phyloP scores from a whole-genome alignment of 2,888 invertebrate genomes.

The Hyposoter didymator region DNA sequence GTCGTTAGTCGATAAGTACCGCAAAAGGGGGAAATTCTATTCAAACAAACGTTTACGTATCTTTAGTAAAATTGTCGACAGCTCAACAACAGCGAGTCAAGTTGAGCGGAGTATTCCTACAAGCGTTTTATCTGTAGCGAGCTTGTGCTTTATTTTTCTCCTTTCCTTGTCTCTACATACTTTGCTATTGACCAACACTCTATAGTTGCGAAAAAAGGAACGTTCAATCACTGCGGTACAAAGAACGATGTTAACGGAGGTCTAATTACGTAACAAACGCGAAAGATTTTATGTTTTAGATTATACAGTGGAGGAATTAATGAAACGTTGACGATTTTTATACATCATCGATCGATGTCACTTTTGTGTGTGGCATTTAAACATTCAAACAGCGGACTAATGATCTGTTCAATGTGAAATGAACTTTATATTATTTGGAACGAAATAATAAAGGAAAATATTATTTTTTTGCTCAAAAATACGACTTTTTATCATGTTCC shows the following conservation, averaged over 20 bases:
- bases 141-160: neutral
- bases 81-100: constrained; percentile 15
- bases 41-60: neutral
- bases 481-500: neutral
- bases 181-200: neutral
- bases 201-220: neutral
- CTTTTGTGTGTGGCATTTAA: constrained; percentile 53
- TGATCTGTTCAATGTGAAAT: constrained; percentile 38
- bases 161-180: neutral
- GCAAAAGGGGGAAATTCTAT: constrained; percentile 6
- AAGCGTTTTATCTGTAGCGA: constrained; percentile 20
- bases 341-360: constrained; percentile 46
- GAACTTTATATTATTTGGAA: constrained; percentile 52
- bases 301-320: constrained; percentile 34
- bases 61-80: constrained; percentile 31
- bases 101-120: neutral
- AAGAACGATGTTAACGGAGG: constrained; percentile 26
- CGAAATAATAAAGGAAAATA: constrained; percentile 50
- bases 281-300: constrained; percentile 48
- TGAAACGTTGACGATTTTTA: constrained; percentile 53
- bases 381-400: constrained; percentile 22
- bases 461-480: constrained; percentile 21
- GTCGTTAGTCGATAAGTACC: constrained; percentile 35
- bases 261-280: constrained; percentile 44
- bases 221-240: constrained; percentile 40